Evolutionary conservation across 2,888 invertebrate species (phyloP), one percentile per base, ranked within the genome.

Genomic region (Pterostichus madidus): DNA sequence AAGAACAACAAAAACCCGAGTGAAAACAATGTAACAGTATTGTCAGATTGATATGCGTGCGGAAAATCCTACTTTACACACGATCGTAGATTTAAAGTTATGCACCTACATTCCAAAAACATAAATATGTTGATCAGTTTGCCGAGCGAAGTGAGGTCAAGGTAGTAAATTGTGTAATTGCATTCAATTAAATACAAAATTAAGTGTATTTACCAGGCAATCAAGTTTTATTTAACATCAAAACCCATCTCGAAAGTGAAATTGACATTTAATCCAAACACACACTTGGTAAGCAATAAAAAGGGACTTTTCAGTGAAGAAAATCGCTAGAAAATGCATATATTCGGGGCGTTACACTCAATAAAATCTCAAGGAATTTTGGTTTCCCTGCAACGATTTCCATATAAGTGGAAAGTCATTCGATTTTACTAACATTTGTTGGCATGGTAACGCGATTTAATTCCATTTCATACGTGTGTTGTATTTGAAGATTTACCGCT

Each of bases 341-440:
- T 64, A 64, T 64, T 35, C 64, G 2, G 13, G 32, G n/a, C 8
- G 64, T 35, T 35, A 59, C 64, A 64, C 32, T 64, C 64, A 64
- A 64, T 64, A 64, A 64, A 64, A 32, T 35, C 11, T 35, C 32
- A 7, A 35, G 35, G 64, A n/a, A 32, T 39, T 35, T 32, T n/a
- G 13, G 35, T 32, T 61, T 61, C 35, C 64, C 64, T 35, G 32
- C 7, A 64, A 31, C 13, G 64, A 64, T 64, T 61, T 64, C 64
- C 64, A 64, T 64, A 35, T 32, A 31, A 11, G 35, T 32, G 13
- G 35, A 64, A 64, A 64, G 6, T 64, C 64, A 59, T 59, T 64
- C 35, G 64, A 64, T 35, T 64, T 31, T 32, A 32, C 32, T 64
- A 64, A 64, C 64, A 64, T 64, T 64, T 31, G 64, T 64, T 32